phyloP scores from a whole-genome alignment of 2,888 invertebrate genomes.

The Artemia sinica region DNA sequence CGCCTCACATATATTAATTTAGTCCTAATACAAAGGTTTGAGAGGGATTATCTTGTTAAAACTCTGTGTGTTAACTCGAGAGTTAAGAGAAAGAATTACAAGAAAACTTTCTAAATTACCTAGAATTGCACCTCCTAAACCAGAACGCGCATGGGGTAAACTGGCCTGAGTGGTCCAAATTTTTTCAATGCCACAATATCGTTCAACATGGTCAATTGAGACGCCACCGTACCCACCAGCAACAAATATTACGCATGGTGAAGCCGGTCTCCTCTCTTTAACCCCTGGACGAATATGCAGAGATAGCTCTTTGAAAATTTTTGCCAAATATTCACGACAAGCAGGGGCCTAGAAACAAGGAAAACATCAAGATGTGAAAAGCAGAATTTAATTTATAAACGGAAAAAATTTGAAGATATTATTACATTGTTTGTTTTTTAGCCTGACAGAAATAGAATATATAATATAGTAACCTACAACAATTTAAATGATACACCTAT shows the following conservation, averaged over 20 bases:
- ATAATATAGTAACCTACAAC: too few relatives aligned
- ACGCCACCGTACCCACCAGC: constrained; percentile 76
- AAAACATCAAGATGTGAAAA: neutral
- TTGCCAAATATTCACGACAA: constrained; percentile 70
- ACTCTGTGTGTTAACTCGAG: too few relatives aligned
- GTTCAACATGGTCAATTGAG: constrained; percentile 69
- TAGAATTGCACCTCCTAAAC: constrained; percentile 65
- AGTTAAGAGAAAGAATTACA: too few relatives aligned
- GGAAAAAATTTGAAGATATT: too few relatives aligned
- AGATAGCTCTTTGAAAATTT: constrained; percentile 62
- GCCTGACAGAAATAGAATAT: too few relatives aligned
- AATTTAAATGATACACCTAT: too few relatives aligned
- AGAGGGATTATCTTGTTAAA: too few relatives aligned
- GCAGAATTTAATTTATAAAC: neutral
- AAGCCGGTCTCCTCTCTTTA: constrained; percentile 68
- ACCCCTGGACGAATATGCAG: constrained; percentile 68
- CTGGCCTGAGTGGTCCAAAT: constrained; percentile 64
- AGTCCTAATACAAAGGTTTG: too few relatives aligned
- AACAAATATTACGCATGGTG: constrained; percentile 72
- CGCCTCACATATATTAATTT: too few relatives aligned
- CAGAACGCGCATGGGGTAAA: constrained; percentile 71
- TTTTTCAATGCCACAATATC: constrained; percentile 68
- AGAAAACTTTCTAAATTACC: constrained; percentile 16
- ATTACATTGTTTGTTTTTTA: too few relatives aligned
- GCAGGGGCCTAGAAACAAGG: constrained; percentile 44